phyloP scores from a whole-genome alignment of 2,113 vertebrate genomes.

The Chunga burmeisteri region DNA sequence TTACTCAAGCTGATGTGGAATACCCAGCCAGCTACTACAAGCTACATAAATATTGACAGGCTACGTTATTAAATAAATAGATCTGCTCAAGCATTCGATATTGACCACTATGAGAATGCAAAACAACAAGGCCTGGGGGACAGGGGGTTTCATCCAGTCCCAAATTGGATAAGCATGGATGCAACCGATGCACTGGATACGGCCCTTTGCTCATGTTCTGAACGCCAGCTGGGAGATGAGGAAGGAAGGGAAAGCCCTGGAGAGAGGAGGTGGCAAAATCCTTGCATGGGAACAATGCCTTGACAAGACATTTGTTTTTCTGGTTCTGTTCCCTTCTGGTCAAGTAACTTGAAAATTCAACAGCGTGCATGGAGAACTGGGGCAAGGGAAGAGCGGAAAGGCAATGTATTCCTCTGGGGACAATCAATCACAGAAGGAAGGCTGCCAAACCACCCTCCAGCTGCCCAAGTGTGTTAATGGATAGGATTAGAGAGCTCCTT shows the following conservation, averaged over 20 bases:
- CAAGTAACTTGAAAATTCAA: slow-evolving; percentile 48
- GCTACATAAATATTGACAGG: slow-evolving; percentile 12
- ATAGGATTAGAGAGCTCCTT: slow-evolving; percentile 62
- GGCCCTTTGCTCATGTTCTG: neutral
- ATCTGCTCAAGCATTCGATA: neutral
- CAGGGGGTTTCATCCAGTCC: neutral
- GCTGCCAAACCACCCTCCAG: slow-evolving; percentile 23
- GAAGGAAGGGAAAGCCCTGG: neutral
- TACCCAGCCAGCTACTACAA: neutral
- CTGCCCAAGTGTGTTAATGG: slow-evolving; percentile 51
- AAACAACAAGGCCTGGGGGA: neutral
- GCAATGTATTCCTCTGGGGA: slow-evolving; percentile 31
- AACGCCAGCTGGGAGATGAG: neutral
- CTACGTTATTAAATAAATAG: neutral
- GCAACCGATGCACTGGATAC: fast-evolving
- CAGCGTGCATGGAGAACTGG: neutral
- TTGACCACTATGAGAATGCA: neutral
- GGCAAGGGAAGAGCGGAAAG: neutral
- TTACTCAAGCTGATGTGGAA: neutral
- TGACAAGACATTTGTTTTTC: neutral
- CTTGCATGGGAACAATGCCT: neutral
- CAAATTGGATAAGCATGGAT: fast-evolving
- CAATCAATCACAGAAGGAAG: slow-evolving; percentile 27
- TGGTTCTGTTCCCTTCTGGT: slow-evolving; percentile 32
- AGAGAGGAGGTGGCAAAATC: neutral